Evolutionary conservation across 2,113 vertebrate genomes (phyloP).

Genomic region (Fregata magnificens): DNA sequence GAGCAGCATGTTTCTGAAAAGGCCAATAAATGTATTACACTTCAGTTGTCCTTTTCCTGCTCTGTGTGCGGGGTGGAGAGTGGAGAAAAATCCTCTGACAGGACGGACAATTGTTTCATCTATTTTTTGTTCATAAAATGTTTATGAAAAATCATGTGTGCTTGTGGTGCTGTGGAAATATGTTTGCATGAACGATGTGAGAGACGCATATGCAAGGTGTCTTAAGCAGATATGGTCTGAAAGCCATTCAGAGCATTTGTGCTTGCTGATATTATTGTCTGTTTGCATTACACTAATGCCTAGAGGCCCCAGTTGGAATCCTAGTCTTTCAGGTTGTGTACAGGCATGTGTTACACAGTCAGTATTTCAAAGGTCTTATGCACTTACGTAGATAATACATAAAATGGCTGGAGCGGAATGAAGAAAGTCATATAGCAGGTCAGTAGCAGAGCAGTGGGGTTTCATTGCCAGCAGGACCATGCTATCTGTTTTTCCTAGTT

Average conservation of each 20-base stretch:
- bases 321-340: neutral
- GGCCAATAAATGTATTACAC: neutral
- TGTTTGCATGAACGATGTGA: fast-evolving
- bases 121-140: neutral
- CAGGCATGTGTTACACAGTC: neutral
- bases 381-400: no score
- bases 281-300: neutral
- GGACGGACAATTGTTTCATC: neutral
- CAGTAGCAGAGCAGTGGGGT: neutral
- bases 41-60: neutral
- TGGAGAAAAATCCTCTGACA: neutral
- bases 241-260: neutral
- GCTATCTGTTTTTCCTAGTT: neutral
- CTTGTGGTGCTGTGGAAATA: neutral
- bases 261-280: neutral
- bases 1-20: neutral
- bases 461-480: neutral
- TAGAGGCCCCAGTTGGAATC: neutral
- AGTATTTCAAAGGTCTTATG: neutral
- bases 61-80: neutral
- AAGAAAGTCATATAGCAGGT: neutral
- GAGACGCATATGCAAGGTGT: neutral
- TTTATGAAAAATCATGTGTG: neutral
- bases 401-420: fast-evolving
- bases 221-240: neutral